Evolutionary conservation across 1,140 invertebrate genomes (phyloP).

Genomic region (Parapsyche elsis): DNA sequence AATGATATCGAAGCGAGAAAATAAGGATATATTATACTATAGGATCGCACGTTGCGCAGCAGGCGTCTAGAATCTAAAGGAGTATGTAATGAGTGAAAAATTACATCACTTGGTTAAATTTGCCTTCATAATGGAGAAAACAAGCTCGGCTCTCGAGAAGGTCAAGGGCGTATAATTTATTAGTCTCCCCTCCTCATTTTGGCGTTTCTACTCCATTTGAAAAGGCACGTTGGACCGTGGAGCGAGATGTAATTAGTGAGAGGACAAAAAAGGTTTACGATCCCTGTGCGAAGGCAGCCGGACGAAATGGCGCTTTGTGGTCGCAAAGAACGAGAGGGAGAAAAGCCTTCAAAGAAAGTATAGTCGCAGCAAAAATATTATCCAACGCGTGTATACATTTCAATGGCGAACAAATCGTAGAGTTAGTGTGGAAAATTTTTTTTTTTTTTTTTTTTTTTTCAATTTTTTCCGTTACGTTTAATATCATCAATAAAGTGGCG

Average conservation of each 20-base stretch:
- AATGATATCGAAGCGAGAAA: no score
- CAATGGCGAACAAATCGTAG: no score
- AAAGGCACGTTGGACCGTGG: not conserved
- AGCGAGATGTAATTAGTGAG: slow-evolving; percentile 16
- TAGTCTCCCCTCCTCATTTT: not conserved
- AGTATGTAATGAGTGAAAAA: not conserved
- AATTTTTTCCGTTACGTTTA: not conserved
- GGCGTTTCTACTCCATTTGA: not conserved
- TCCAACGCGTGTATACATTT: no score
- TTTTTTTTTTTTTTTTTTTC: no score
- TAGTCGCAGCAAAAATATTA: not conserved
- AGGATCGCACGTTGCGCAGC: no score
- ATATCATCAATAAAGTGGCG: not conserved
- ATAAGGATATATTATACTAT: no score
- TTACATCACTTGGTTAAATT: slow-evolving; percentile 11
- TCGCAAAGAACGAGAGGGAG: not conserved
- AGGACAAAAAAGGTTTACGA: not conserved
- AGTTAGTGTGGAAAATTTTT: no score
- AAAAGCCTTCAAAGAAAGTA: not conserved
- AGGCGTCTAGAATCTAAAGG: no score
- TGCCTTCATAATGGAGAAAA: not conserved
- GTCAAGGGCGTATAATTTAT: slow-evolving; percentile 25
- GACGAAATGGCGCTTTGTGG: not conserved
- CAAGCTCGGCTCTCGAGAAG: not conserved
- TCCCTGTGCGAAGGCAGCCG: not conserved